These are phyloP conservation scores for Umimayanthus kanabou DNA, from an alignment of 92 coral and sea anemone species.

Conservation along the genomic window DNA sequence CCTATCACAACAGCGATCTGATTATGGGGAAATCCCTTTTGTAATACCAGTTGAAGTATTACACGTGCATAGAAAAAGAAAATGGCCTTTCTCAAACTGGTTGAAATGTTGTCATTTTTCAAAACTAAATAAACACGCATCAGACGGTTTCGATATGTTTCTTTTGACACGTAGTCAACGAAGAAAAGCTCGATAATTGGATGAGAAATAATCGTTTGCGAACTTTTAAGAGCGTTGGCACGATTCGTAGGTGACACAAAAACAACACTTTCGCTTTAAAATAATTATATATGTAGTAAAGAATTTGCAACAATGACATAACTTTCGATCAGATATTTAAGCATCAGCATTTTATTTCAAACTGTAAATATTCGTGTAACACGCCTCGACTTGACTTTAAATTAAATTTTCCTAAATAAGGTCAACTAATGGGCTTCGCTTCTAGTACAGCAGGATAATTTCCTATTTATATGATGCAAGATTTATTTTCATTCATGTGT, in stretches of 20 bases:
- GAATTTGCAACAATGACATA: not conserved
- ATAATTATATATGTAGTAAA: not conserved
- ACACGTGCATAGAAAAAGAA: not conserved
- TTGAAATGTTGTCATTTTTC: not conserved
- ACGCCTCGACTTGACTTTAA: not conserved
- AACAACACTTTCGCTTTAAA: not conserved
- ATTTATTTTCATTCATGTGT: not conserved
- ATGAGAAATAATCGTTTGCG: not conserved
- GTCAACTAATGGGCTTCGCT: not conserved
- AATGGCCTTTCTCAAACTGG: not conserved
- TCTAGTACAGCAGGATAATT: not conserved
- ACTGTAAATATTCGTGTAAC: not conserved
- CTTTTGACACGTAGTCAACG: not conserved
- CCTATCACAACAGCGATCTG: not conserved
- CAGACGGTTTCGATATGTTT: not conserved
- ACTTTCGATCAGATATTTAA: not conserved
- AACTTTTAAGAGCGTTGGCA: not conserved
- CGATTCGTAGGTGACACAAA: not conserved
- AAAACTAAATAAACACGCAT: not conserved
- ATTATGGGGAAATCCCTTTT: not conserved
- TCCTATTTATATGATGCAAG: slow-evolving; percentile 5
- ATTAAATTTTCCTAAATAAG: not conserved
- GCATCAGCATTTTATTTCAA: not conserved
- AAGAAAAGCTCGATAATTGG: slow-evolving; percentile 13
- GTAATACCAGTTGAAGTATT: not conserved